Conservation (phyloP, 2,888 invertebrate genomes). For the Drosophila borborema region DNA sequence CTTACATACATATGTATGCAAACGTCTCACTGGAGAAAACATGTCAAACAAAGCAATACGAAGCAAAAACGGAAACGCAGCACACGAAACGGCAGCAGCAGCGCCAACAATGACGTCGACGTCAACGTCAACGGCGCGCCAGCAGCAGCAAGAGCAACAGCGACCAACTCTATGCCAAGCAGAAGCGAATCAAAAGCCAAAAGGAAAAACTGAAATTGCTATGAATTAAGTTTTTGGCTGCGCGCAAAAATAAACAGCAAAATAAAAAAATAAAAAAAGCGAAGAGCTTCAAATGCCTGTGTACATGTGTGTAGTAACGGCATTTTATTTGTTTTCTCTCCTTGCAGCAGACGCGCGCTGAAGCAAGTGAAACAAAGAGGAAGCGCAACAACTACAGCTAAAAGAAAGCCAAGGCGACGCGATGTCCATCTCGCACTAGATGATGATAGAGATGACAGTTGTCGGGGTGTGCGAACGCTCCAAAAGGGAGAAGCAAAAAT, state of each 20-base stretch:
- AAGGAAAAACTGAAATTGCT: conserved; percentile 70
- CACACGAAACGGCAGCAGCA: conserved; percentile 44
- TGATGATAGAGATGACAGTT: conserved; percentile 43
- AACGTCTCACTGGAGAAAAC: conserved; percentile 57
- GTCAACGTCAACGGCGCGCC: conserved; percentile 2
- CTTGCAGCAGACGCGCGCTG: conserved; percentile 36
- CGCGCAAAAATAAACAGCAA: conserved; percentile 41
- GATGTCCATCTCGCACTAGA: conserved; percentile 28
- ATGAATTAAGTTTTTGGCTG: conserved; percentile 72
- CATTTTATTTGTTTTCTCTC: conserved; percentile 49
- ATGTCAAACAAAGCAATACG: conserved; percentile 68
- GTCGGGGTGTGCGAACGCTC: conserved; percentile 7
- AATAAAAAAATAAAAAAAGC: conserved; percentile 32
- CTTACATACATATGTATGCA: conserved; percentile 16
- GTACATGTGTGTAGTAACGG: conserved; percentile 46
- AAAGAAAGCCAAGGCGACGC: conserved; percentile 42
- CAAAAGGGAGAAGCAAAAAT: not conserved
- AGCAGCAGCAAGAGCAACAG: not conserved
- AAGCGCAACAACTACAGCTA: conserved; percentile 29
- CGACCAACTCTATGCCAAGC: conserved; percentile 28
- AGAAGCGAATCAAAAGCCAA: conserved; percentile 64
- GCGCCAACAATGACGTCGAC: conserved; percentile 15
- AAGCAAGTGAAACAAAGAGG: conserved; percentile 30
- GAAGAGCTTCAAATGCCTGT: conserved; percentile 21
- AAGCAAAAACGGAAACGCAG: conserved; percentile 62